phyloP scores from a whole-genome alignment of 2,113 vertebrate species.

The Sinosuthora webbiana region DNA sequence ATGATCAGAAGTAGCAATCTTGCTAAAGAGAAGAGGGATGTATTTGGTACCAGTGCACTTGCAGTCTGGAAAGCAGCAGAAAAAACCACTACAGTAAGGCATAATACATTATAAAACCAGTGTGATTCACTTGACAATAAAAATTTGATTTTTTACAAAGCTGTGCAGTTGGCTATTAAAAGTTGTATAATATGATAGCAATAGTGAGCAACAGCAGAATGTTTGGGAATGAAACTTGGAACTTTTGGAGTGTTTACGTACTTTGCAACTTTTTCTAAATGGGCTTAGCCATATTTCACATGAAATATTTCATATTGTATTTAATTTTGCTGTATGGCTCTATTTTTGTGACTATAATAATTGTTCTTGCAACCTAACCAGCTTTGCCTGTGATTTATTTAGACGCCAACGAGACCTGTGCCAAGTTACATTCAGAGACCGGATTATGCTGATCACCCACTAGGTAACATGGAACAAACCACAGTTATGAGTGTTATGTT shows the following conservation, averaged over 20 bases:
- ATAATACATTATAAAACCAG: not conserved
- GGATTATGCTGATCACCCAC: constrained; percentile 96
- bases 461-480: constrained; percentile 81
- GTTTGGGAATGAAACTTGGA: not conserved
- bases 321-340: not conserved
- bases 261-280: not conserved
- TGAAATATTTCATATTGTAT: not conserved
- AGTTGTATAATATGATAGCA: not conserved
- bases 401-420: constrained; percentile 92
- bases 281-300: not conserved
- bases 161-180: not conserved
- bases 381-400: constrained; percentile 34
- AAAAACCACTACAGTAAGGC: not conserved
- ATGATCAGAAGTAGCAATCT: not conserved
- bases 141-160: not conserved
- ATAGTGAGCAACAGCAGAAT: not conserved
- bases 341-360: not conserved
- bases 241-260: not conserved
- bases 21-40: not conserved
- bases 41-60: not conserved
- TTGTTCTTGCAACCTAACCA: constrained; percentile 4
- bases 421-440: constrained; percentile 94
- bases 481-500: not conserved
- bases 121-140: not conserved
- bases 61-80: not conserved